Base-by-base conservation (phyloP, 2,113 vertebrate species). In the Galeopterus variegatus region DNA sequence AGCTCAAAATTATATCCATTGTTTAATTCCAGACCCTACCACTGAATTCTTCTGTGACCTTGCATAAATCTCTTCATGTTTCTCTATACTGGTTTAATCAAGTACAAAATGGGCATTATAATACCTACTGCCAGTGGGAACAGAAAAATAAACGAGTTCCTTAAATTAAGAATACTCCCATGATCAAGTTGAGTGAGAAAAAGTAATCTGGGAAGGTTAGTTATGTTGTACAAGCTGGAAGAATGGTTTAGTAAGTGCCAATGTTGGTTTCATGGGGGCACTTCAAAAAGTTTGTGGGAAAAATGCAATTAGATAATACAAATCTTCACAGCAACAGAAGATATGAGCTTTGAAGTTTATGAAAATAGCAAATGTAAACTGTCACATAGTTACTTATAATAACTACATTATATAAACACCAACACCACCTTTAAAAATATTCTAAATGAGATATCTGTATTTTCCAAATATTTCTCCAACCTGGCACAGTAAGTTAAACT, bases 61-160 rank as follows among this genome's bases (percentile, higher is more conserved):
- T 97, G 65, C 28, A 80, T 93, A 94, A 90, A 83, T 81, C 11
- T 77, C 45, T 85, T 90, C 65, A n/a, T 82, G 12, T 89, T 95
- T 97, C 56, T 92, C 19, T 82, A 19, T 88, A 88, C 41, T 92
- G 54, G 45, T 93, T 95, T 92, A 36, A 70, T 92, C 58, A 87
- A 90, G 36, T 92, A 83, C 17, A 75, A 95, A 94, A 72, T 64
- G 93, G 56, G 11, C 75, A 96, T 72, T 64, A 17, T 81, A 76
- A 84, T 1, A 83, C 58, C 48, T 86, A 72, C 10, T 95, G 52
- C 41, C 79, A 90, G 10, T 85, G 48, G 72, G 65, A 88, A 94
- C 11, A 95, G 58, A 77, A 86, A 94, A 92, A 72, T 83, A 83
- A 86, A 65, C 6, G 28, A 87, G 24, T 24, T 75, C 45, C 23